These are phyloP conservation scores for Aelia acuminata DNA, from an alignment of 2,888 invertebrate genomes.

Conservation along the genomic window DNA sequence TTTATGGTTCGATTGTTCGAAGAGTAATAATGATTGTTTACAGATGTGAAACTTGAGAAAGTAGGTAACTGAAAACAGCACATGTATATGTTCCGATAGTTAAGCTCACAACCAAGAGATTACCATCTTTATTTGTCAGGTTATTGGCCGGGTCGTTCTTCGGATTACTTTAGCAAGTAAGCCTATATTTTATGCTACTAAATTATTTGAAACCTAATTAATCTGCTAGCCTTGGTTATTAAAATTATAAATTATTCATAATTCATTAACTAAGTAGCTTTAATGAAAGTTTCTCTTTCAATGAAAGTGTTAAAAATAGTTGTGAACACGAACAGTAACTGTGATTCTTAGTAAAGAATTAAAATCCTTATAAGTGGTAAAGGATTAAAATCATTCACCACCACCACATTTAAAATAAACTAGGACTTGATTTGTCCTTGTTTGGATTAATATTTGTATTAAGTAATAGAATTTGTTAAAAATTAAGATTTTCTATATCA, in stretches of 20 bases:
- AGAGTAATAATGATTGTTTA: background rate
- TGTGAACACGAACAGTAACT: background rate
- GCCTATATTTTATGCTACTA: background rate
- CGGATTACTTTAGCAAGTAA: background rate
- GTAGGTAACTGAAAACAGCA: background rate
- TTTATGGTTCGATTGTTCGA: background rate
- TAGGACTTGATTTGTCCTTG: background rate
- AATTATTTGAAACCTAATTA: background rate
- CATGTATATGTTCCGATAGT: background rate
- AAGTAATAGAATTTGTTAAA: background rate
- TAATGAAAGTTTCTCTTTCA: background rate
- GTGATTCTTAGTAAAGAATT: too few species aligned
- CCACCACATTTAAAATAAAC: too few species aligned
- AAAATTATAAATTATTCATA: background rate
- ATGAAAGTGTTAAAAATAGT: background rate
- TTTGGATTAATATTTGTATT: background rate
- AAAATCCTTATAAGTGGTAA: too few species aligned
- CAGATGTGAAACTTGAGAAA: background rate
- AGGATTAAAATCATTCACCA: too few species aligned
- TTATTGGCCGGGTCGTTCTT: background rate
- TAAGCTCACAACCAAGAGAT: background rate
- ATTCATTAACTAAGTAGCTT: background rate
- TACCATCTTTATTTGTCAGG: background rate
- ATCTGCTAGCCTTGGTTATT: background rate
- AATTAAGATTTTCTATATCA: background rate